Base-by-base conservation (phyloP, 2,888 invertebrate genomes). In the Aelia acuminata region DNA sequence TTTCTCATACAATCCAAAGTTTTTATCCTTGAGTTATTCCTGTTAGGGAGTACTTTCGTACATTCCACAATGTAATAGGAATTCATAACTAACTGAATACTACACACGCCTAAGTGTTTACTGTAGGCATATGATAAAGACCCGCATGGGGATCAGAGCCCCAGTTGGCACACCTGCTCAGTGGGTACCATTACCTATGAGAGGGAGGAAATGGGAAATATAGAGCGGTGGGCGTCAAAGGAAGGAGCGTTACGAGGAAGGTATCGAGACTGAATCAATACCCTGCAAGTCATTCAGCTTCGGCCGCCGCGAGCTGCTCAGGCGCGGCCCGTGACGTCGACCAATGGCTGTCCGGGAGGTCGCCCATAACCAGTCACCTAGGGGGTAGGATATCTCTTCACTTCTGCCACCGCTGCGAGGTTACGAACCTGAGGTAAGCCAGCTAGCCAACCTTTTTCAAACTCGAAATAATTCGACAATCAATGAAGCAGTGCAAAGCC, bases 271-370 rank as follows among this genome's bases (percentile, higher is more conserved):
- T 43, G 80, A 80, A 80, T 80, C 80, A 80, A 80, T 80, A 80
- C 80, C 80, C 43, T n/a, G 43, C 43, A 43, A 80, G 43, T 80
- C 80, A 80, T 80, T 80, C 43, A 80, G 80, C 43, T 47, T 80
- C 22, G 80, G 43, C 22, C n/a, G 13, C 0, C 3, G 80, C 80
- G 80, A 49, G 84, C 49, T 53, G 49, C 85, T 53, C 50, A 53
- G 85, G 85, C 85, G 85, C 85, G 85, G 50, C 35, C 35, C 39
- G 53, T 85, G 85, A 85, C 85, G 85, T 85, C 48, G 48, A 53
- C 50, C 49, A 53, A 53, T 53, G 85, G 85, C 85, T 39, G 85
- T 20, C 15, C 53, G 20, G 39, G 50, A 53, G 39, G 43, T 80
- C 80, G 80, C 80, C 80, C 80, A 80, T 80, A 43, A 13, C 53